phyloP scores from a whole-genome alignment of 2,113 vertebrate genomes.

The Amphiprion percula region DNA sequence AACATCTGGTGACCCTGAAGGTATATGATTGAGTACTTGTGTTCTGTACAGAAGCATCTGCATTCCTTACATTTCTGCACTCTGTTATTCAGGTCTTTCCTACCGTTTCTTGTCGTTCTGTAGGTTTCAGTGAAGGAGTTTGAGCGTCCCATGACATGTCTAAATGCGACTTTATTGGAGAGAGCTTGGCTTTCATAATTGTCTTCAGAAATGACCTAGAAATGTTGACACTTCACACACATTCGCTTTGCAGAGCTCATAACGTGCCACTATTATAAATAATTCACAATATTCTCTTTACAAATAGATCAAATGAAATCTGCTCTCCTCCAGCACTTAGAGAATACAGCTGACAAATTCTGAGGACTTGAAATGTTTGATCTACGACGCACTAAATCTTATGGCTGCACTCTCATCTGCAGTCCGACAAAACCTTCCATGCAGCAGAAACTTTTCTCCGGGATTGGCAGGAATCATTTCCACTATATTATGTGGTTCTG shows the following conservation, averaged over 20 bases:
- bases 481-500: not conserved
- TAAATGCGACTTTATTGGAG: no score
- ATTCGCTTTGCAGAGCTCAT: not conserved
- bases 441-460: not conserved
- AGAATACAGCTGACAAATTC: not conserved
- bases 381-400: not conserved
- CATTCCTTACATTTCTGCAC: no score
- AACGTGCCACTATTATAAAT: slow-evolving; percentile 8
- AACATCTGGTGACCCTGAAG: no score
- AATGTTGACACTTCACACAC: not conserved
- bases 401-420: not conserved
- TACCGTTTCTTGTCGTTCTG: no score
- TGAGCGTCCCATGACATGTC: not conserved
- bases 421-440: not conserved
- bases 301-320: slow-evolving; percentile 10
- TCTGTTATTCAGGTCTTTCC: no score
- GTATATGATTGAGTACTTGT: no score
- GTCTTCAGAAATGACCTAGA: not conserved
- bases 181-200: not conserved
- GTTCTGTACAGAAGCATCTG: no score
- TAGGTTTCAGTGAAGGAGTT: no score
- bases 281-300: not conserved
- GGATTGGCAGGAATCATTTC: not conserved
- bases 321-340: not conserved
- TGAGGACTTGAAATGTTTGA: slow-evolving; percentile 3